These are phyloP conservation scores for Caloenas nicobarica DNA, from an alignment of 2,113 vertebrate species.

Conservation along the genomic window DNA sequence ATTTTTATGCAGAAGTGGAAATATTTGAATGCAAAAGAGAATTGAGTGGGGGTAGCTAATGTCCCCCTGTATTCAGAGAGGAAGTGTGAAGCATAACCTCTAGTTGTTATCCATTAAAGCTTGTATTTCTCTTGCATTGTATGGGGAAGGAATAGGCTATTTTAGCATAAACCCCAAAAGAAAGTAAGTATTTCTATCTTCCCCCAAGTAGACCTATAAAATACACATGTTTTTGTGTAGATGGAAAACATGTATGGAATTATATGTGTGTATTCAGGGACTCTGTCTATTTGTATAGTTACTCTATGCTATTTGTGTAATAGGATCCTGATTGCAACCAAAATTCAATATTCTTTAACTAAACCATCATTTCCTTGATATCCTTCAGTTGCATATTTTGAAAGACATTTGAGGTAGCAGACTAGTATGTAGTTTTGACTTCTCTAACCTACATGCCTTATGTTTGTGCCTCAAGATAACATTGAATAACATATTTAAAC, in stretches of 20 bases:
- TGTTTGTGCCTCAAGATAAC: conserved; percentile 65
- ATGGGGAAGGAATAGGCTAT: neutral
- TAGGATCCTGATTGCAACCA: neutral
- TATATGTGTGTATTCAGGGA: neutral
- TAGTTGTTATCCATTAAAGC: neutral
- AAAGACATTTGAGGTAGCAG: conserved; percentile 14
- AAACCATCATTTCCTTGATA: neutral
- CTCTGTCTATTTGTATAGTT: neutral
- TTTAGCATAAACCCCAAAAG: neutral
- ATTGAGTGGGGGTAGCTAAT: neutral
- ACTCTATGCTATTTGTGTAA: neutral
- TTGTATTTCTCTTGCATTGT: neutral
- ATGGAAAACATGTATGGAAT: neutral
- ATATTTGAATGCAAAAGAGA: neutral
- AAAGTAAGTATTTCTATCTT: neutral
- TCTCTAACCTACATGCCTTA: conserved; percentile 56
- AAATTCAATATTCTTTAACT: neutral
- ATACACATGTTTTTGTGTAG: neutral
- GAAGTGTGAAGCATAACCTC: neutral
- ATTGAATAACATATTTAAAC: conserved; percentile 63
- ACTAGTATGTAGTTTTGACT: conserved; percentile 5
- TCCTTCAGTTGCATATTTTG: neutral
- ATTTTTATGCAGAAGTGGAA: conserved; percentile 25
- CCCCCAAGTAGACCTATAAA: neutral
- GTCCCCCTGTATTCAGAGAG: neutral